phyloP scores from a whole-genome alignment of 2,888 invertebrate species.

The Tyria jacobaeae region DNA sequence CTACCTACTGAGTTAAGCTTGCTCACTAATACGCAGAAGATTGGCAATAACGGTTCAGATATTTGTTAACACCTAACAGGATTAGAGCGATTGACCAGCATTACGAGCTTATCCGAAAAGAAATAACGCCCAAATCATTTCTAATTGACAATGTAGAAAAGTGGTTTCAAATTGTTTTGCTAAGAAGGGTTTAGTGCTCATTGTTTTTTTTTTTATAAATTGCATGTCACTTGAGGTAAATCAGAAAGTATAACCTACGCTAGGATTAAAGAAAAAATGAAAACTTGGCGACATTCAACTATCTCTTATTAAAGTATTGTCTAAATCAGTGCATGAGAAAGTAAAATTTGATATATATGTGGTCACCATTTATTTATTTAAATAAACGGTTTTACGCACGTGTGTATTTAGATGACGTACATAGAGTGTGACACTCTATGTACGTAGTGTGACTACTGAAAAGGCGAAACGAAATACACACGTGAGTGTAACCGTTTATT shows the following conservation, averaged over 20 bases:
- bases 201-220: neutral
- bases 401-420: too few species aligned
- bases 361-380: neutral
- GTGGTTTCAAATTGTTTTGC: slow-evolving; percentile 17
- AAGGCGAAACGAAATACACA: too few species aligned
- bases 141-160: slow-evolving; percentile 26
- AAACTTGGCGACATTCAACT: neutral
- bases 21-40: slow-evolving; percentile 25
- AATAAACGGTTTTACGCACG: too few species aligned
- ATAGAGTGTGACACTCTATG: too few species aligned
- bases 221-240: neutral
- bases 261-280: neutral
- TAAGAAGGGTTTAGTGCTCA: neutral
- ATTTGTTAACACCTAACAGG: slow-evolving; percentile 44
- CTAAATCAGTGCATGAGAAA: neutral
- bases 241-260: neutral
- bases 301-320: neutral
- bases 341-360: neutral
- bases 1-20: slow-evolving; percentile 11
- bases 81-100: slow-evolving; percentile 40
- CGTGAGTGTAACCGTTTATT: too few species aligned
- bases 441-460: too few species aligned
- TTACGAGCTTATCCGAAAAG: slow-evolving; percentile 31
- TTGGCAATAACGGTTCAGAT: slow-evolving; percentile 31
- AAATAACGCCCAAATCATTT: slow-evolving; percentile 25